Base-by-base conservation (phyloP, 1,140 invertebrate species). In the Drosophila sturtevanti region DNA sequence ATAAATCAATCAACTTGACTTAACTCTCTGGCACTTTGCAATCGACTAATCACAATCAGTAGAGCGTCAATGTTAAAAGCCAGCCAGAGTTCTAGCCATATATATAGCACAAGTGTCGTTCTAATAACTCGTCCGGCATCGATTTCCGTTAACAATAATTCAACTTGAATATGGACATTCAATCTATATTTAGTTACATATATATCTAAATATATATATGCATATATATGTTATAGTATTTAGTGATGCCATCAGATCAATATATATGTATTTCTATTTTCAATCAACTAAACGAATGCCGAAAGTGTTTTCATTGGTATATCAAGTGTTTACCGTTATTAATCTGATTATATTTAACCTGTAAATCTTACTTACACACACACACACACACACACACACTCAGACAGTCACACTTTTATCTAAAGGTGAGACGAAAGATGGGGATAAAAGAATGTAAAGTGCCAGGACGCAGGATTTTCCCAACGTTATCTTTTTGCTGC, bases 141-240 rank as follows among this genome's bases (percentile, higher is more conserved):
- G 86, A 87, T 87, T 89, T 87, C 84, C 84, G 69, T 80, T 84
- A 63, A 75, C 84, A 89, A 79, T 87, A 87, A 89, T 81, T 89
- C 79, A 84, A 73, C 76, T 89, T 70, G 61, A 68, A 65, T 67
- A 70, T 67, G 69, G 68, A n/a, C 79, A 89, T 89, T 76, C 81
- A 87, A 89, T 84, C 84, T 74, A 82, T 58, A 69, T 67, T 52
- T 31, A 31, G 27, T n/a, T n/a, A n/a, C n/a, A n/a, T n/a, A n/a
- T n/a, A 31, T 31, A 31, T 31, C 1, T 2, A 24, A 0, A 4
- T 24, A 24, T 31, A 31, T 1, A 7, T 31, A 31, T 31, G 5
- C 7, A 31, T 31, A 31, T 6, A 6, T 31, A 4, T 31, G 24
- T 4, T 24, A 24, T 4, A 31, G 0, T 31, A 31, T 31, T 31